Evolutionary conservation across 2,888 invertebrate species (phyloP).

Genomic region (Plutella xylostella): DNA sequence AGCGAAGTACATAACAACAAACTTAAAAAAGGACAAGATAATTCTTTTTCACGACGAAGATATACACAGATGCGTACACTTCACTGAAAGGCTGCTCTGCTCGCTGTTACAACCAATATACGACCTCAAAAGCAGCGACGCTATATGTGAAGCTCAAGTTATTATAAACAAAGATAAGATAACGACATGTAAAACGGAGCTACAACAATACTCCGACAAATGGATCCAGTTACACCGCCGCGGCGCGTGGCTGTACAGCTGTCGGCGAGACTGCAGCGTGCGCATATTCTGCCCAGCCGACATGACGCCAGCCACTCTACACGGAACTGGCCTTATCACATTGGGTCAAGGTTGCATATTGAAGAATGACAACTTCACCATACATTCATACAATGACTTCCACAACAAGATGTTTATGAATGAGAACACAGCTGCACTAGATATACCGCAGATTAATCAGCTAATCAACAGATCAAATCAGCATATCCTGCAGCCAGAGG

Average conservation of each 20-base stretch:
- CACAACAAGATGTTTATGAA: no score
- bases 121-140: neutral
- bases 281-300: neutral
- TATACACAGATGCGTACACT: neutral
- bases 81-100: neutral
- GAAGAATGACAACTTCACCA: neutral
- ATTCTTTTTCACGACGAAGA: no score
- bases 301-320: neutral
- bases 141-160: neutral
- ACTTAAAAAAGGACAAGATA: no score
- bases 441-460: no score
- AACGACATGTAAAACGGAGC: neutral
- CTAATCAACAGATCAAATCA: no score
- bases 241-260: neutral
- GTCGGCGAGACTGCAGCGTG: neutral
- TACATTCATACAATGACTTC: no score
- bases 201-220: neutral
- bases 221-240: neutral
- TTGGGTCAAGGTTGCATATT: neutral
- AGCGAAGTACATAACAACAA: no score
- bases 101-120: no score
- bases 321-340: neutral
- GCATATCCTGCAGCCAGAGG: no score
- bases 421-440: no score
- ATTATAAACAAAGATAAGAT: neutral